A percentile compares a stretch with the other conserved stretches of the same genome.
Conservation (phyloP, 2,113 vertebrate genomes). For the Tyto alba region DNA sequence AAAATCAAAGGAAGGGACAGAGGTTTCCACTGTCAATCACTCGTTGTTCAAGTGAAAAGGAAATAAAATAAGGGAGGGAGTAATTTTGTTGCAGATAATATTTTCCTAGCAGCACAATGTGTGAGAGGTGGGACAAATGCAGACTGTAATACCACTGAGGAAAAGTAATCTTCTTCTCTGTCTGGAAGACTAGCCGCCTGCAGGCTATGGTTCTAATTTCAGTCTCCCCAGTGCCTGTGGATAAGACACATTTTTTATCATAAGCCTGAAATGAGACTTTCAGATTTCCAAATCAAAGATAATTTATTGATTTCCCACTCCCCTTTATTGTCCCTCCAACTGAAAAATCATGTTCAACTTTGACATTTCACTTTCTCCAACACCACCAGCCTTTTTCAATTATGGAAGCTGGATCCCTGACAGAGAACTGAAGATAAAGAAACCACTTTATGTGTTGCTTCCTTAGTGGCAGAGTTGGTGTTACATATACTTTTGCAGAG, state of each 20-base stretch:
- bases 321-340: background rate
- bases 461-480: background rate
- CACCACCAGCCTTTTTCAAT: background rate
- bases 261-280: background rate
- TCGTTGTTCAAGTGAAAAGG: background rate
- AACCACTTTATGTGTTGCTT: background rate
- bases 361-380: background rate
- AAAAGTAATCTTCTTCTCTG: background rate
- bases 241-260: background rate
- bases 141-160: background rate
- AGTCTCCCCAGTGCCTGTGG: background rate
- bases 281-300: background rate
- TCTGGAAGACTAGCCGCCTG: background rate
- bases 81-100: background rate
- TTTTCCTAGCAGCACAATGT: background rate
- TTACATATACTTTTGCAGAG: background rate
- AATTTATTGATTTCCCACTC: background rate
- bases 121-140: background rate
- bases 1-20: background rate
- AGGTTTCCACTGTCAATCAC: background rate
- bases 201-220: background rate
- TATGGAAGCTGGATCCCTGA: background rate
- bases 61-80: background rate
- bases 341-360: background rate
- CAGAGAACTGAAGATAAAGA: background rate